These are phyloP conservation scores for Hedychridium roseum DNA, from an alignment of 2,888 invertebrate species.

Conservation along the genomic window DNA sequence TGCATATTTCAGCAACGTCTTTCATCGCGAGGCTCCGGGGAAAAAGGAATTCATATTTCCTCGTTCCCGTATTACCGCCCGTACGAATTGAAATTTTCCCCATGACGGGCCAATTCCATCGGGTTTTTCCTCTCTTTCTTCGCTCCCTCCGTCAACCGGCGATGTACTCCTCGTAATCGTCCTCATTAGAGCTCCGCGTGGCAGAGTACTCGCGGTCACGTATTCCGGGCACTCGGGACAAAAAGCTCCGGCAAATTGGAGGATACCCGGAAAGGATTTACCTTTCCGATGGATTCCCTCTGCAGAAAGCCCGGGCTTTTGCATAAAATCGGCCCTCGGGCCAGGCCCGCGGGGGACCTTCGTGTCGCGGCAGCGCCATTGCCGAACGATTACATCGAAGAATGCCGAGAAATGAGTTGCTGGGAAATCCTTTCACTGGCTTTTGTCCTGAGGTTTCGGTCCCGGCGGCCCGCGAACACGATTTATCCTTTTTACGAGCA, in stretches of 20 bases:
- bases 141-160: too few species aligned
- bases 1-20: too few species aligned
- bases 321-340: constrained; percentile 18
- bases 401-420: constrained; percentile 2
- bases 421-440: constrained; percentile 1
- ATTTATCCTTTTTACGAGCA: background rate
- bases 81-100: too few species aligned
- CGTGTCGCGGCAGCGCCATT: too few species aligned
- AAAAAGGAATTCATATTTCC: too few species aligned
- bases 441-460: background rate
- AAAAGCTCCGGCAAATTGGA: constrained; percentile 28
- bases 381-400: too few species aligned
- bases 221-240: constrained; percentile 5
- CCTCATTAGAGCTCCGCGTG: constrained; percentile 21
- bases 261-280: constrained; percentile 8
- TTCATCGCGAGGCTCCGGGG: too few species aligned
- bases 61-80: too few species aligned
- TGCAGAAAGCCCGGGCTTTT: constrained; percentile 13
- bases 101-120: too few species aligned
- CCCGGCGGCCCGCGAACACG: background rate
- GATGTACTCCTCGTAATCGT: too few species aligned
- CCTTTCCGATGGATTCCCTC: constrained; percentile 12
- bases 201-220: constrained; percentile 21
- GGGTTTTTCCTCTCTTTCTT: too few species aligned
- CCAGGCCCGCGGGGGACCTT: too few species aligned